Evolutionary conservation across 2,888 invertebrate genomes (phyloP).

Genomic region (Drosophila demipolita): DNA sequence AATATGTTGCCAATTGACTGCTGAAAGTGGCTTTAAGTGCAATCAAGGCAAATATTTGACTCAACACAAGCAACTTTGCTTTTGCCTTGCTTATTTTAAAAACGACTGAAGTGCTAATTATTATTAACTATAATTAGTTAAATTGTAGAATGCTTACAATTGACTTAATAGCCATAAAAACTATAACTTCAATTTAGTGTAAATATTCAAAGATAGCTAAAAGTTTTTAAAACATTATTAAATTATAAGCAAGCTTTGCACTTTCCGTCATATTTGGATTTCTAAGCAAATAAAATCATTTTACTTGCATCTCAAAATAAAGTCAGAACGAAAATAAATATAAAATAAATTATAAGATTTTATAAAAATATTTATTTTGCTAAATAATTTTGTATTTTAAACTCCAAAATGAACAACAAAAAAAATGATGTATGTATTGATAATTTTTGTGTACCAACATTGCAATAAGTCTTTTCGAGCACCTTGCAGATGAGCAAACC

Average conservation of each 20-base stretch:
- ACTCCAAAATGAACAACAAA: slow-evolving; percentile 36
- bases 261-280: neutral
- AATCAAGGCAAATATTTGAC: slow-evolving; percentile 11
- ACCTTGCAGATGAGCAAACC: slow-evolving; percentile 21
- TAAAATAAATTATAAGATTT: slow-evolving; percentile 13
- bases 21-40: slow-evolving; percentile 5
- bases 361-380: slow-evolving; percentile 12
- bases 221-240: neutral
- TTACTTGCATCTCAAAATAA: slow-evolving; percentile 22
- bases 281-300: neutral
- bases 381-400: slow-evolving; percentile 38
- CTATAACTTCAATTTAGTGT: neutral
- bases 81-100: neutral
- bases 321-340: slow-evolving; percentile 31
- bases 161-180: neutral
- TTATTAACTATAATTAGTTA: neutral
- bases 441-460: neutral
- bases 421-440: slow-evolving; percentile 17
- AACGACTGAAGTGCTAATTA: neutral
- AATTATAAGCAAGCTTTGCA: slow-evolving; percentile 23
- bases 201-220: neutral
- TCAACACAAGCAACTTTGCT: neutral
- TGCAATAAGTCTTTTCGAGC: neutral
- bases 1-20: slow-evolving; percentile 25
- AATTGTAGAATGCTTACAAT: neutral